Base-by-base conservation (phyloP, 2,113 vertebrate genomes). In the Clarias magur region DNA sequence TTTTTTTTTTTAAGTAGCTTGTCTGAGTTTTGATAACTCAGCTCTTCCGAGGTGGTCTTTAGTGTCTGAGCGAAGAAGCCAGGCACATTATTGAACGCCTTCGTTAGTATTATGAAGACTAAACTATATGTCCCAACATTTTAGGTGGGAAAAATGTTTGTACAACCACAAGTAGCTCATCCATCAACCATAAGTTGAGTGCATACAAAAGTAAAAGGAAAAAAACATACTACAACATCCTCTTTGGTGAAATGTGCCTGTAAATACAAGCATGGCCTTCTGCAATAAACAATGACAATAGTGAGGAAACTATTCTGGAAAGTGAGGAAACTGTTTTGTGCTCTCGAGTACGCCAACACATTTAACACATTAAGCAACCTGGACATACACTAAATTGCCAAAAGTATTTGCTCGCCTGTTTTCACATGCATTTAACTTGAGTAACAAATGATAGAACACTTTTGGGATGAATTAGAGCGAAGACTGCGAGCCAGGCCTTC, bases 231-330 rank as follows among this genome's bases (percentile, higher is more conserved):
- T 82, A 63, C 67, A 87, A 27, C 70, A 59, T 83, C 54, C 30
- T 63, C 57, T 27, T 72, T 82, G 83, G 80, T 85, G 87, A 75
- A 80, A 88, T 65, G 62, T 3, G 16, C 48, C 65, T 70, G 78
- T 72, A 84, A 80, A 65, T 78, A 85, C 78, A 87, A 87, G 78
- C 38, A 81, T 59, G 67, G 62, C 83, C 54, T 27, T 70, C 53
- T 81, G 67, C 63, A 59, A 86, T 87, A 89, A 87, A 87, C 82
- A 87, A 82, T 87, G 76, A 89, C 67, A 85, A 73, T 57, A 89
- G 54, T 38, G 85, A 67, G 82, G 59, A 75, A 75, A 19, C 57
- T 57, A 70, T 63, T 65, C 19, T 75, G 48, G 48, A 48, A 48
- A 48, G 48, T 48, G 48, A 48, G 48, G 48, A 48, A 48, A 48